These are phyloP conservation scores for Ameiurus melas DNA, from an alignment of 2,113 vertebrate species.

Conservation along the genomic window DNA sequence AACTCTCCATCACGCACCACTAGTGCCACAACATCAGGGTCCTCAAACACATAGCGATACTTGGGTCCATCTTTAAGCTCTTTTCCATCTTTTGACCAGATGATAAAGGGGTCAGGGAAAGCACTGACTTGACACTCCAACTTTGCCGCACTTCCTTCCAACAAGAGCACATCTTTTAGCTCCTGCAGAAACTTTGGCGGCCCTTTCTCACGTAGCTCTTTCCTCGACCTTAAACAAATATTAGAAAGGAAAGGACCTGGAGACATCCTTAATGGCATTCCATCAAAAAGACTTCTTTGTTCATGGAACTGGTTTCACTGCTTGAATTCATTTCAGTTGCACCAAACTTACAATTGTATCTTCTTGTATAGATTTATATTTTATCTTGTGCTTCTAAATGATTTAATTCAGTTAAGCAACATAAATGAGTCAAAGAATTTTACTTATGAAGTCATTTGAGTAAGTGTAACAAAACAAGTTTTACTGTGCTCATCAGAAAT, in stretches of 20 bases:
- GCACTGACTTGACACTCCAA: neutral
- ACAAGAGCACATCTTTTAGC: neutral
- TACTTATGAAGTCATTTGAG: neutral
- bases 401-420: neutral
- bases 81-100: slow-evolving; percentile 5
- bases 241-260: neutral
- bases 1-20: slow-evolving; percentile 6
- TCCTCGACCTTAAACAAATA: neutral
- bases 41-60: slow-evolving; percentile 1
- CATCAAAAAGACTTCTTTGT: neutral
- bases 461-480: neutral
- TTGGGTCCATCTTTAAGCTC: slow-evolving; percentile 12
- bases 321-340: neutral
- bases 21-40: neutral
- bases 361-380: neutral
- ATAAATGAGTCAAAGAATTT: neutral
- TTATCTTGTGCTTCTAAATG: neutral
- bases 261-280: neutral
- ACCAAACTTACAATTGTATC: neutral
- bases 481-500: neutral
- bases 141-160: slow-evolving; percentile 2
- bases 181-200: neutral
- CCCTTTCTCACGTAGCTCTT: neutral
- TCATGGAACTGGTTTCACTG: neutral
- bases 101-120: slow-evolving; percentile 5